phyloP scores from a whole-genome alignment of 2,797 vertebrate genomes.

The Clamator glandarius region DNA sequence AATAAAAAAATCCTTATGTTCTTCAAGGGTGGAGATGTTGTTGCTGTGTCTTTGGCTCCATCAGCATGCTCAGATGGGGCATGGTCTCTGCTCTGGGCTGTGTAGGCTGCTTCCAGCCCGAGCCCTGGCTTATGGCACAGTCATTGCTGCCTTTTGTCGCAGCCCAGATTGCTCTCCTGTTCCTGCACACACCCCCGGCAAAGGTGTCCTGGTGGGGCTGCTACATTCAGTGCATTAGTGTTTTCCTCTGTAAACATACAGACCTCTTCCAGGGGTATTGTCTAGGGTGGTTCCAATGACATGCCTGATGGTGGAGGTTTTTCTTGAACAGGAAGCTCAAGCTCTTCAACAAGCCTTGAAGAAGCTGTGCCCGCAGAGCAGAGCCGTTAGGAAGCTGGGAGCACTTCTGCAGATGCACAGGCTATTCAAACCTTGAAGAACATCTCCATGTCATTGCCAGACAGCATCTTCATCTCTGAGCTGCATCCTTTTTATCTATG shows the following conservation, averaged over 20 bases:
- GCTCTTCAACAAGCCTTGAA: neutral
- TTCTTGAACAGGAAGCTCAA: neutral
- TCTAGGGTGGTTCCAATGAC: neutral
- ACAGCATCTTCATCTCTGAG: neutral
- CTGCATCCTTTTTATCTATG: neutral
- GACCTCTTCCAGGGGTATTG: neutral
- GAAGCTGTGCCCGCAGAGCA: neutral
- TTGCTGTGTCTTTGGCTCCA: neutral
- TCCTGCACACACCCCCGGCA: neutral
- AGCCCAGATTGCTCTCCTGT: neutral
- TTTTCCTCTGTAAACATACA: neutral
- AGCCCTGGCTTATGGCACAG: neutral
- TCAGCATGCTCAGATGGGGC: neutral
- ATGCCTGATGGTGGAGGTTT: neutral
- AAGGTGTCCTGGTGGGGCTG: neutral
- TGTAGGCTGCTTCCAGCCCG: neutral
- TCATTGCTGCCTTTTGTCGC: neutral
- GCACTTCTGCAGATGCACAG: neutral
- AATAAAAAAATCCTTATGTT: neutral
- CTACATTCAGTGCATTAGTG: neutral
- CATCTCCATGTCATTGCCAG: neutral
- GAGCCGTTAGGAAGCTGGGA: neutral
- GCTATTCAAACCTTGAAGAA: neutral
- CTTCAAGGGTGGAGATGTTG: neutral
- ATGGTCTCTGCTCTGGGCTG: neutral